Base-by-base conservation (phyloP, 2,888 invertebrate genomes). In the Ornithoptera alexandrae region DNA sequence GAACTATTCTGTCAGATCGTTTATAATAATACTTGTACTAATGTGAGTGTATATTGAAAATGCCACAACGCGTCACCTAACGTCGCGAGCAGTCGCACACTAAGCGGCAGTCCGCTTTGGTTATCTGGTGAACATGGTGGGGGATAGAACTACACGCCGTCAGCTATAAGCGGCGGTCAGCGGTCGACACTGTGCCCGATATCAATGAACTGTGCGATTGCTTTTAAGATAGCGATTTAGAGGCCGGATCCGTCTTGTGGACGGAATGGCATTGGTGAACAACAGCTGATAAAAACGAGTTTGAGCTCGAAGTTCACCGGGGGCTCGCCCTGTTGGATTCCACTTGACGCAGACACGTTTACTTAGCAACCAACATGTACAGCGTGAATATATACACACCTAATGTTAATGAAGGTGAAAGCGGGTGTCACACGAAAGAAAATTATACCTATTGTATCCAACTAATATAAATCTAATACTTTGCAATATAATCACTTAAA, bases 1-100 rank as follows among this genome's bases (percentile, higher is more conserved):
- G 88, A 86, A 88, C 81, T 84, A 79, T 73, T 73, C 71, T 77
- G 78, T 88, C 86, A 90, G 89, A 90, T 91, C 87, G 81, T 77
- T 50, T 72, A 74, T 80, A 81, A 46, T 46, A 46, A 80, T 82
- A 82, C 83, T 83, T 77, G 71, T 77, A 76, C 78, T 82, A 77
- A 79, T 78, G 80, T 80, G 87, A 88, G 84, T 83, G 84, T 79
- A 82, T 76, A 73, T 72, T 76, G 77, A 76, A 73, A 76, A 74
- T 72, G 30, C 74, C 73, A 71, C 72, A 74, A 62, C 81, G 80
- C 87, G 85, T 81, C 72, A 74, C 72, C 73, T 72, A 75, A 72
- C 77, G 78, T 78, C 81, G 73, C 81, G 77, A 78, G 73, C 81
- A 78, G 78, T 83, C 78, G 82, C 85, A 85, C 85, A 91, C 90